Conservation (phyloP, 2,888 invertebrate genomes). For the Boloria euphrosyne region DNA sequence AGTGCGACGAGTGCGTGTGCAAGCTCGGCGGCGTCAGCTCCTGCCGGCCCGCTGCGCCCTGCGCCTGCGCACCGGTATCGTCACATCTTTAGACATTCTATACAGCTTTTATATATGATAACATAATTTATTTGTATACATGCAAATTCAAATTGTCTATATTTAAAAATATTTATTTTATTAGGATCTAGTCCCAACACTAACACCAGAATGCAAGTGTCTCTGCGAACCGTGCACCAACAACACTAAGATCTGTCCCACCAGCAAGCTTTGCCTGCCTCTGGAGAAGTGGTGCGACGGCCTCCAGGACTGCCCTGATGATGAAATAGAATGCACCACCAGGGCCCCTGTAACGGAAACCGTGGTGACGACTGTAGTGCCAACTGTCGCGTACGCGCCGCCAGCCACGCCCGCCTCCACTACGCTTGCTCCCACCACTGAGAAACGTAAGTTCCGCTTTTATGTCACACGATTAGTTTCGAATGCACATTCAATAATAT, state of each 20-base stretch:
- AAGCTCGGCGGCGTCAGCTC: slow-evolving; percentile 87
- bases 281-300: slow-evolving; percentile 91
- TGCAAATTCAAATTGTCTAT: too few species aligned
- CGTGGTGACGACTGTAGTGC: slow-evolving; percentile 48
- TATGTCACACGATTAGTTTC: neutral
- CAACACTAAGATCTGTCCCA: slow-evolving; percentile 86
- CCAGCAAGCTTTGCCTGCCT: slow-evolving; percentile 87
- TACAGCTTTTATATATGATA: too few species aligned
- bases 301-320: slow-evolving; percentile 90
- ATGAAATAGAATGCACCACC: slow-evolving; percentile 86
- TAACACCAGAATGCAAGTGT: slow-evolving; percentile 86
- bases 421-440: slow-evolving; percentile 39
- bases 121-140: too few species aligned
- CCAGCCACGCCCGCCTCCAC: slow-evolving; percentile 35
- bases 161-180: neutral
- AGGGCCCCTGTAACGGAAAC: slow-evolving; percentile 50
- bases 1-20: slow-evolving; percentile 91
- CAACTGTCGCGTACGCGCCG: slow-evolving; percentile 50
- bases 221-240: slow-evolving; percentile 87
- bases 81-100: too few species aligned
- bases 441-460: slow-evolving; percentile 41
- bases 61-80: slow-evolving; percentile 81
- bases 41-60: slow-evolving; percentile 87
- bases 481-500: too few species aligned
- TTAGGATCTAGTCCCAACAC: slow-evolving; percentile 81